Conservation (phyloP, 2,888 invertebrate species). For the Catonia carolina region DNA sequence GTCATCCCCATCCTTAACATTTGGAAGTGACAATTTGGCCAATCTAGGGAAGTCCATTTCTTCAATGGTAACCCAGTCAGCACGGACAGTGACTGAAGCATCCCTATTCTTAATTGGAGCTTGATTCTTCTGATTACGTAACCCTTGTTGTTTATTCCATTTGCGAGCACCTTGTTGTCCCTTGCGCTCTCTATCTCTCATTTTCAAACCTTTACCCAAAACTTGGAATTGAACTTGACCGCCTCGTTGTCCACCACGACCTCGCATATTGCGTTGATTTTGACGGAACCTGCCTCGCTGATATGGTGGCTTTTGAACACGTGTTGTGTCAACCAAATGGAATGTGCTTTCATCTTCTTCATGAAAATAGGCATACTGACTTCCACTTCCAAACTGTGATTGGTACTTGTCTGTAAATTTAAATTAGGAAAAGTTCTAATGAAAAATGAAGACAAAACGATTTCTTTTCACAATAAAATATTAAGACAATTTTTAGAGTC, state of each 20-base stretch:
- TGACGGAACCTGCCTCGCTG: conserved; percentile 86
- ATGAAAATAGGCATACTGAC: conserved; percentile 96
- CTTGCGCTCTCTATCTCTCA: conserved; percentile 54
- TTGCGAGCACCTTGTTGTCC: conserved; percentile 53
- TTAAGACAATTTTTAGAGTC: no score
- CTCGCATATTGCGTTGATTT: conserved; percentile 66
- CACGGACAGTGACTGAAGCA: conserved; percentile 91
- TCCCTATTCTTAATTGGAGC: conserved; percentile 89
- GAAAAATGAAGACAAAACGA: neutral
- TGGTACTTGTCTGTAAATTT: conserved; percentile 81
- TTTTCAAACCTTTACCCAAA: conserved; percentile 62
- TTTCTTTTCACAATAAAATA: no score
- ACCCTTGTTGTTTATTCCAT: conserved; percentile 70
- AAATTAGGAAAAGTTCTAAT: conserved; percentile 6
- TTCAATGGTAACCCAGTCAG: conserved; percentile 94
- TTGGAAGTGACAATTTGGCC: conserved; percentile 85
- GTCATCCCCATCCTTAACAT: conserved; percentile 69
- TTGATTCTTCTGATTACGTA: conserved; percentile 52
- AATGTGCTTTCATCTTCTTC: conserved; percentile 98
- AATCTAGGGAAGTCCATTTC: conserved; percentile 98
- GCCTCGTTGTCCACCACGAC: conserved; percentile 56
- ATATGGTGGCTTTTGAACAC: conserved; percentile 84
- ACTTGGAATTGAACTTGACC: conserved; percentile 72
- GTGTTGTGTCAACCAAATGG: conserved; percentile 93
- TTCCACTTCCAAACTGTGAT: conserved; percentile 88